Conservation (phyloP, 1,140 invertebrate genomes). For the Hylaeus anthracinus region DNA sequence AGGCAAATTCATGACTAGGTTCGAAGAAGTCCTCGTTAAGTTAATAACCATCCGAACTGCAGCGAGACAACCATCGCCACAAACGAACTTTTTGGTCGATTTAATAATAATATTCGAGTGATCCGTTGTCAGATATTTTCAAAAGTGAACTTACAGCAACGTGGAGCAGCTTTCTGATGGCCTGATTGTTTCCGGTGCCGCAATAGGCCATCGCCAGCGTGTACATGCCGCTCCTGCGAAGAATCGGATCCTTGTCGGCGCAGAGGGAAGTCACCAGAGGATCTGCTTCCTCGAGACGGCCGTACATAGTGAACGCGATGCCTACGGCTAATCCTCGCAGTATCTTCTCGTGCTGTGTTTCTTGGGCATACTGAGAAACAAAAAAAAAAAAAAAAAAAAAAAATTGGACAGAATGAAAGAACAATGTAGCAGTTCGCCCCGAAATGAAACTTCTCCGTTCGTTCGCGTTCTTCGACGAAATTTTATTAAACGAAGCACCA, state of each 20-base stretch:
- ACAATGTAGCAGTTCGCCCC: background rate
- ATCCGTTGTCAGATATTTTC: no score
- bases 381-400: background rate
- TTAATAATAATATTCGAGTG: no score
- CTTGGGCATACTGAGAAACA: slow-evolving; percentile 86
- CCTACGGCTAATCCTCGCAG: slow-evolving; percentile 96
- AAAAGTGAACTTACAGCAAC: slow-evolving; percentile 89
- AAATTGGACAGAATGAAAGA: background rate
- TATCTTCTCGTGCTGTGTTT: slow-evolving; percentile 99
- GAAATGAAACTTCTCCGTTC: background rate
- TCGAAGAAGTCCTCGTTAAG: no score
- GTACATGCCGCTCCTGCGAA: slow-evolving; percentile 97
- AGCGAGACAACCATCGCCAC: no score
- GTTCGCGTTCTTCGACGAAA: background rate
- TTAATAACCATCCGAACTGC: no score
- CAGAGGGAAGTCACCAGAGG: slow-evolving; percentile 93
- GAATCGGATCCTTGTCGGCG: slow-evolving; percentile 92
- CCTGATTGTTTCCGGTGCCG: slow-evolving; percentile 98
- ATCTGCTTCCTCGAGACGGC: slow-evolving; percentile 97
- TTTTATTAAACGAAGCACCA: background rate
- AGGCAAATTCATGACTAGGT: no score
- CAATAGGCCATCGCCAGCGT: slow-evolving; percentile 99
- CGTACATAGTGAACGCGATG: slow-evolving; percentile 98
- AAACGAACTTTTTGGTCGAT: no score
- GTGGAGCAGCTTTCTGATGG: slow-evolving; percentile 96